Conservation (phyloP, 2,113 vertebrate genomes). For the Taxidea taxus region DNA sequence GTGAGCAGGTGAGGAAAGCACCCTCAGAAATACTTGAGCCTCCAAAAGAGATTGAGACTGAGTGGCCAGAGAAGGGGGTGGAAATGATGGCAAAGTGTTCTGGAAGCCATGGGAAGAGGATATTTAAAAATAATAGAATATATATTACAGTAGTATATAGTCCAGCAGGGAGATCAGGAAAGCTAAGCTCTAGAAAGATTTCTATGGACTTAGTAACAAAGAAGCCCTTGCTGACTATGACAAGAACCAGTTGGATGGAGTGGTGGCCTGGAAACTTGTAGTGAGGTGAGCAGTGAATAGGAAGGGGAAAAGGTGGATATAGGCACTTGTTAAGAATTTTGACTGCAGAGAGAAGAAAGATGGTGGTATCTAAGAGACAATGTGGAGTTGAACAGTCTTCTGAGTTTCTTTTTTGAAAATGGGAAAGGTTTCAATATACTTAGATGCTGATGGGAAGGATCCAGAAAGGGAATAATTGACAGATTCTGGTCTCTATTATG, state of each 20-base stretch:
- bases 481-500: not conserved
- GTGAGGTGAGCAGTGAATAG: not conserved
- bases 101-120: not conserved
- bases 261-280: not conserved
- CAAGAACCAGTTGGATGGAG: not conserved
- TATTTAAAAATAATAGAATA: not conserved
- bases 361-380: not conserved
- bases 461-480: not conserved
- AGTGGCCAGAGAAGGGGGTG: not conserved
- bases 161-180: not conserved
- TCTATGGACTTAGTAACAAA: not conserved
- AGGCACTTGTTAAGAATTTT: not conserved
- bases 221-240: not conserved
- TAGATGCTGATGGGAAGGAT: not conserved
- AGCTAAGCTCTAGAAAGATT: not conserved
- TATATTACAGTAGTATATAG: not conserved
- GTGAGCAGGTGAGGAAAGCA: not conserved
- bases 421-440: not conserved
- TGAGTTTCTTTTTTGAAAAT: not conserved
- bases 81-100: not conserved
- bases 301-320: not conserved
- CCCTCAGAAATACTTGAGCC: not conserved
- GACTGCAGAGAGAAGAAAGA: not conserved
- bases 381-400: conserved; percentile 3
- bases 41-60: not conserved